phyloP scores from a whole-genome alignment of 2,113 vertebrate genomes.

The Plecturocebus donacophilus region DNA sequence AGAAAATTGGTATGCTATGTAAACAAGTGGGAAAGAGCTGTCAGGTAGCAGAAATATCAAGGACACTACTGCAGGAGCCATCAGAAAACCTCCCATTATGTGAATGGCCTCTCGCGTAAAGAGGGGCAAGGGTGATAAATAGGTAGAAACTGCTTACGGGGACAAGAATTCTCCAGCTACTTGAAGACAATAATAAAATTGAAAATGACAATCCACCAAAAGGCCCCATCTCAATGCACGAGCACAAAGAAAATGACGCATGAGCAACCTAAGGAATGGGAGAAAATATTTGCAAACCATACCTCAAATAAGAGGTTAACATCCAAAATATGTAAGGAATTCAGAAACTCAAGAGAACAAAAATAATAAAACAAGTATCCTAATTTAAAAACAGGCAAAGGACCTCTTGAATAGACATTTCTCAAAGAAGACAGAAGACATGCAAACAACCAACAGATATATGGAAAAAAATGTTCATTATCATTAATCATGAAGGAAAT shows the following conservation, averaged over 20 bases:
- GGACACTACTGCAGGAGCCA: background rate
- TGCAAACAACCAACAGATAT: background rate
- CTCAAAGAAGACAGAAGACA: background rate
- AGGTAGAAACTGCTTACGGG: conserved; percentile 18
- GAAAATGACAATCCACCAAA: background rate
- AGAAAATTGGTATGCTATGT: background rate
- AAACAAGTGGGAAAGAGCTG: conserved; percentile 50
- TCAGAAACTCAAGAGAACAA: background rate
- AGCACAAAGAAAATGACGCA: background rate
- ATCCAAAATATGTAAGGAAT: background rate
- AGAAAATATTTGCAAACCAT: background rate
- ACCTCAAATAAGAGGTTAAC: background rate
- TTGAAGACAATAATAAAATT: conserved; percentile 38
- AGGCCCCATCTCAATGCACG: background rate
- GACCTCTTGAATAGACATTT: background rate
- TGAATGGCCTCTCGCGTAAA: conserved; percentile 16
- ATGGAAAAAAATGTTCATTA: background rate
- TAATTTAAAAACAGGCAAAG: background rate
- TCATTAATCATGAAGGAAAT: background rate
- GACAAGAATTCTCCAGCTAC: conserved; percentile 56
- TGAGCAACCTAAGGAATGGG: background rate
- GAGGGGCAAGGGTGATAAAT: conserved; percentile 11
- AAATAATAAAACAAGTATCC: background rate
- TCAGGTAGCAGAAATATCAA: background rate
- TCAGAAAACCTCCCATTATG: conserved; percentile 49